A percentile compares a stretch with the other conserved stretches of the same genome.
Conservation (phyloP, 2,797 vertebrate species). For the Picus viridis region DNA sequence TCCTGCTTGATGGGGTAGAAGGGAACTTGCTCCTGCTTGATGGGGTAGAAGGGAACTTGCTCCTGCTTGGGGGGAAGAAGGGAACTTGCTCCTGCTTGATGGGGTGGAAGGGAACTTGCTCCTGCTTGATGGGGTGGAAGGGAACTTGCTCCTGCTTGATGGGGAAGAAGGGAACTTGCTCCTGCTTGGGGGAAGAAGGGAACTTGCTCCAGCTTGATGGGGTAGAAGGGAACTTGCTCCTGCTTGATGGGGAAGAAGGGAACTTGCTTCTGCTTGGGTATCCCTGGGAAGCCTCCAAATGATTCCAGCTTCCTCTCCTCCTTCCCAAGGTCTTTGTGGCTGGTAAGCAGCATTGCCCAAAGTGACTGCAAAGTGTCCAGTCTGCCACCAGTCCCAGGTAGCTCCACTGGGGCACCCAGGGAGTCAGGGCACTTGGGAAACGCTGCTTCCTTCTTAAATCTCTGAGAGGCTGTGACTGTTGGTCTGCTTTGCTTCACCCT, state of each 20-base stretch:
- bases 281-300: background rate
- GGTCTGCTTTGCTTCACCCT: background rate
- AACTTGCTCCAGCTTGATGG: background rate
- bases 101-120: too few relatives aligned
- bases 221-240: too few relatives aligned
- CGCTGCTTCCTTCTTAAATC: background rate
- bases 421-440: background rate
- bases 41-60: too few relatives aligned
- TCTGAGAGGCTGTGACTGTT: background rate
- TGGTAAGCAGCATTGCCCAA: background rate
- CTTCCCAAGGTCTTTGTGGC: rapidly evolving
- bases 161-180: too few relatives aligned
- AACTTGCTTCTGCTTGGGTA: background rate
- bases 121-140: background rate
- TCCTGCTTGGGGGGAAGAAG: background rate
- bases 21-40: background rate
- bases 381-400: background rate
- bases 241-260: background rate
- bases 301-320: background rate
- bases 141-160: background rate
- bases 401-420: background rate
- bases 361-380: background rate
- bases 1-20: too few relatives aligned
- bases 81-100: background rate
- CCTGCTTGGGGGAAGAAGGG: background rate